phyloP scores from a whole-genome alignment of 2,888 invertebrate genomes.

The Thysanoteuthis rhombus region DNA sequence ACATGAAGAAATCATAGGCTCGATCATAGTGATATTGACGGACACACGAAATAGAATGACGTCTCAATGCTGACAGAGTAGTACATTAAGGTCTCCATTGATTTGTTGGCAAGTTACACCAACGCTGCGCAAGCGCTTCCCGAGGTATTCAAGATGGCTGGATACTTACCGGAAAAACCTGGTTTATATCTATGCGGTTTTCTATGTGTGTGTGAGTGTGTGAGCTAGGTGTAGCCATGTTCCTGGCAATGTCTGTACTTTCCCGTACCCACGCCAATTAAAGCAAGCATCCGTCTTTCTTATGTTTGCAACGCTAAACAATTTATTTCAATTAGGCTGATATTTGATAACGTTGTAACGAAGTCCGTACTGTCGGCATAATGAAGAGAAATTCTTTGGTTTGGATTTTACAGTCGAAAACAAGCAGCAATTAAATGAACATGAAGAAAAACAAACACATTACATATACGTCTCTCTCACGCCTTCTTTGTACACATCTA shows the following conservation, averaged over 20 bases:
- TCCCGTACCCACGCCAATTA: not conserved
- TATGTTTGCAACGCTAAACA: conserved; percentile 12
- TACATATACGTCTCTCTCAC: not conserved
- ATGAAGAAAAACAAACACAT: not conserved
- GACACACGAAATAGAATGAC: too few relatives aligned
- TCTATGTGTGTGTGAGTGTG: too few relatives aligned
- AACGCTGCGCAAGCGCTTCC: too few relatives aligned
- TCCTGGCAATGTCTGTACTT: not conserved
- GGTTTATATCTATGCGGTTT: too few relatives aligned
- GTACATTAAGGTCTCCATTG: too few relatives aligned
- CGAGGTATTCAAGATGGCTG: too few relatives aligned
- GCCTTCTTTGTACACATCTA: too few relatives aligned
- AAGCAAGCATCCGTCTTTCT: not conserved
- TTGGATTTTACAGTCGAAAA: not conserved
- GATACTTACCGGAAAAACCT: too few relatives aligned
- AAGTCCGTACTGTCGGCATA: not conserved
- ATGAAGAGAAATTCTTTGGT: not conserved
- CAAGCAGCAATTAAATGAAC: not conserved
- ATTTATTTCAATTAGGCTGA: not conserved
- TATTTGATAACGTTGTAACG: not conserved
- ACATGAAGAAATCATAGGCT: too few relatives aligned
- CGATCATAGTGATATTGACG: too few relatives aligned
- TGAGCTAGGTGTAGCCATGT: not conserved
- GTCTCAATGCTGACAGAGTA: too few relatives aligned
- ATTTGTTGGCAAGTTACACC: too few relatives aligned